Base-by-base conservation (phyloP, 2,888 invertebrate species). In the Cephus sareptanus region DNA sequence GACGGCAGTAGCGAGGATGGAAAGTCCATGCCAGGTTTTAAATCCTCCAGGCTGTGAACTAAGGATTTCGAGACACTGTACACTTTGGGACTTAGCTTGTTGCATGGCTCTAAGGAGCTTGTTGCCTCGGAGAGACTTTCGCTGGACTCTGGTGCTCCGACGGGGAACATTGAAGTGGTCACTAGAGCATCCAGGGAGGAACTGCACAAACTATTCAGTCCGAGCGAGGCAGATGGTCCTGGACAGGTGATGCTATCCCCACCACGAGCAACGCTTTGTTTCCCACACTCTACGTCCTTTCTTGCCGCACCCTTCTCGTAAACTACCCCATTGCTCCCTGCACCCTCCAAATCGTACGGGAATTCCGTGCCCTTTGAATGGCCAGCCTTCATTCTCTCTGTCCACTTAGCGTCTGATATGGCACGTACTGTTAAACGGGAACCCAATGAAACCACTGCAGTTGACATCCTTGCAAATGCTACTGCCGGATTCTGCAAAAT, bases 31-130 rank as follows among this genome's bases (percentile, higher is more conserved):
- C 84, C 86, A 4, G 89, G 86, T 81, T 92, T 92, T 13, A 92
- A 81, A 81, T 92, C 90, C 81, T 92, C 92, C 79, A 92, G 85
- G 80, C 92, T 92, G 80, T 92, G 92, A 56, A 88, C 89, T 56
- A 90, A 75, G 0, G 89, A 89, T 79, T 89, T 89, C 1, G 93
- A 89, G 6, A 93, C 85, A n/a, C 93, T 93, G 87, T 94, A 95
- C 40, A 94, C 95, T 92, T 95, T 95, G 0, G 95, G 94, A 86
- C 95, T 95, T 30, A 95, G 91, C 87, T 95, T 95, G 82, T 94
- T 93, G 75, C 90, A 89, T 70, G 79, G 75, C n/a, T 80, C 77
- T 40, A 71, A 12, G n/a, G 78, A 76, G 23, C 56, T 56, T 56
- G 56, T 23, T 23, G 56, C 56, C 56, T 56, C 56, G 71, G 33